Percentiles rank a stretch among this genome's conserved stretches.
phyloP scores from a whole-genome alignment of 2,113 vertebrate species.

The Xenopus tropicalis region DNA sequence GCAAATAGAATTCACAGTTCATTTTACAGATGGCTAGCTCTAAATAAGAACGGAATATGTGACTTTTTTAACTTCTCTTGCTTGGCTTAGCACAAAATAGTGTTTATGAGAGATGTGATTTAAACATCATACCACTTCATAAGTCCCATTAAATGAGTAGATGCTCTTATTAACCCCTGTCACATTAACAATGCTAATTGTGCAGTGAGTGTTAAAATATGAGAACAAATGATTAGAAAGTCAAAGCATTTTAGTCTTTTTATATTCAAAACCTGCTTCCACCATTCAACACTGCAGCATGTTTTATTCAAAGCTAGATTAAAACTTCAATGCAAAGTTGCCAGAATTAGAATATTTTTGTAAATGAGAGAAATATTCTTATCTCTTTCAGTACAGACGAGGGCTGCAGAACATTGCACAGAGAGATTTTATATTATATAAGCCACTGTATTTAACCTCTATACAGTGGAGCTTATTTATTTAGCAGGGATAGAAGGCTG shows the following conservation, averaged over 20 bases:
- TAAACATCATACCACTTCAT: slow-evolving; percentile 43
- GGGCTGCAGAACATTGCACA: slow-evolving; percentile 16
- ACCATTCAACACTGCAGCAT: slow-evolving; percentile 7
- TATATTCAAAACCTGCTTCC: slow-evolving; percentile 28
- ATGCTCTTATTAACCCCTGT: slow-evolving; percentile 44
- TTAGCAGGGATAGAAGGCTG: too few relatives aligned
- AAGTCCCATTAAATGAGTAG: slow-evolving; percentile 31
- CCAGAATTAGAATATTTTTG: slow-evolving; percentile 30
- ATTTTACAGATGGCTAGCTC: slow-evolving; percentile 45
- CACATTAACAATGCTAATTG: slow-evolving; percentile 45
- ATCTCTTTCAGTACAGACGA: slow-evolving; percentile 13
- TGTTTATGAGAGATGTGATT: slow-evolving; percentile 37
- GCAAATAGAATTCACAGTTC: slow-evolving; percentile 46
- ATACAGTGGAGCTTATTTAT: too few relatives aligned
- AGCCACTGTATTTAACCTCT: too few relatives aligned
- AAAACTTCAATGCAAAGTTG: slow-evolving; percentile 19
- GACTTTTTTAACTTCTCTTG: slow-evolving; percentile 35
- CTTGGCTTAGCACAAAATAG: slow-evolving; percentile 33
- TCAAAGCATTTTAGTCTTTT: slow-evolving; percentile 32
- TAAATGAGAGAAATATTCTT: slow-evolving; percentile 21
- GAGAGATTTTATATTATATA: not conserved
- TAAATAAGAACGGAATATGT: slow-evolving; percentile 32
- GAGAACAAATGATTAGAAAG: slow-evolving; percentile 37
- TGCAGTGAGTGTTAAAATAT: slow-evolving; percentile 21
- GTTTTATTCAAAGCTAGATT: slow-evolving; percentile 42